Percentiles rank a stretch among this genome's conserved stretches.
phyloP scores from a whole-genome alignment of 2,888 invertebrate genomes.

The Nematopogon swammerdamellus region DNA sequence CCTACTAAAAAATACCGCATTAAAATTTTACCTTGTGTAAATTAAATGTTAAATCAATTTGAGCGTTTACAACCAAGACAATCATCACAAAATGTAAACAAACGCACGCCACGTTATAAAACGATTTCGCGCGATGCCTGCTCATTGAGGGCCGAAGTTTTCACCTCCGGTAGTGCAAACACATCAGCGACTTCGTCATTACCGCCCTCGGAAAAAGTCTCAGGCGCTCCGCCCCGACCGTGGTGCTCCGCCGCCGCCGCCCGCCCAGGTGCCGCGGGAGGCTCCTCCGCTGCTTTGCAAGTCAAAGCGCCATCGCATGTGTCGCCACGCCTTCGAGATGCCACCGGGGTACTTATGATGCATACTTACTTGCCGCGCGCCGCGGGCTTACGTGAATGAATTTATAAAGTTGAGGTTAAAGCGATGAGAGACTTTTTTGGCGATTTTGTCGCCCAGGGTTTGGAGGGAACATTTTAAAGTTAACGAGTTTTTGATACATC shows the following conservation, averaged over 20 bases:
- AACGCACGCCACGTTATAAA: no score
- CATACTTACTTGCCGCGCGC: conserved; percentile 6
- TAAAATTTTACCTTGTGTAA: no score
- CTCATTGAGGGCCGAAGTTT: background rate
- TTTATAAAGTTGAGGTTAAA: no score
- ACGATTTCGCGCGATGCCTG: background rate
- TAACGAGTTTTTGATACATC: no score
- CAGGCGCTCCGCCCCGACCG: conserved; percentile 5
- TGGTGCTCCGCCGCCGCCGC: background rate
- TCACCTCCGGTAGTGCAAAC: conserved; percentile 13
- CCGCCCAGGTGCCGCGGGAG: background rate
- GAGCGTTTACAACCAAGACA: no score
- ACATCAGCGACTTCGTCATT: conserved; percentile 46
- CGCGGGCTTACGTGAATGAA: background rate
- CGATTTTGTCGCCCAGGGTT: no score
- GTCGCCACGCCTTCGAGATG: conserved; percentile 14
- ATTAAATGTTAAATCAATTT: no score
- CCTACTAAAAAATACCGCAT: no score
- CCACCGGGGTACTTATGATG: conserved; percentile 5
- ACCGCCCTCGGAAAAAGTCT: conserved; percentile 52
- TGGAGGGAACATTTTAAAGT: no score
- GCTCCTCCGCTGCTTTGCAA: conserved; percentile 39
- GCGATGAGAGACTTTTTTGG: no score
- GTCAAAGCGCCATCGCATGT: conserved; percentile 38
- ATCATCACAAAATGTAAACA: no score